Conservation (phyloP, 2,113 vertebrate genomes). For the Willisornis vidua region DNA sequence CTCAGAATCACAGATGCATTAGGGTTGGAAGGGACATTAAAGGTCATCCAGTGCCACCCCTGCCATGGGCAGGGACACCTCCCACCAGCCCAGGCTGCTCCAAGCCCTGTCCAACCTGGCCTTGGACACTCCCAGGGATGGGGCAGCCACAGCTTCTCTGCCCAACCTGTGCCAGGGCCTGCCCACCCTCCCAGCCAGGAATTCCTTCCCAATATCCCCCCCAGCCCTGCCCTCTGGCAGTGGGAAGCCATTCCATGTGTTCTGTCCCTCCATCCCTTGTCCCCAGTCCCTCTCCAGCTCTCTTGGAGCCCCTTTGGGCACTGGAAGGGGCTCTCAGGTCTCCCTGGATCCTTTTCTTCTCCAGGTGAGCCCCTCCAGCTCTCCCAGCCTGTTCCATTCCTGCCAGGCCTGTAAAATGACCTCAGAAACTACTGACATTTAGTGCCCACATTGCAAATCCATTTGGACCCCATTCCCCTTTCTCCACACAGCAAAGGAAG, state of each 20-base stretch:
- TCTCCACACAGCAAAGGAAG: background rate
- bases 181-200: background rate
- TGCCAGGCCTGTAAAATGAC: background rate
- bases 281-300: background rate
- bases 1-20: background rate
- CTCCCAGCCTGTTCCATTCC: background rate
- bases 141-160: background rate
- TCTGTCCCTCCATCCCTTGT: background rate
- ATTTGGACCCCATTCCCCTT: background rate
- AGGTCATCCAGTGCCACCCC: accelerated
- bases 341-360: background rate
- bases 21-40: background rate
- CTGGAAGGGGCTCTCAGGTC: background rate
- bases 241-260: no score
- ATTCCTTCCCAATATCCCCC: accelerated
- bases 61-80: background rate
- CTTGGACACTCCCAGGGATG: background rate
- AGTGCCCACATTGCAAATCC: background rate
- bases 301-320: background rate
- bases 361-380: background rate
- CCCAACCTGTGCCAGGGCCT: background rate
- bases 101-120: background rate
- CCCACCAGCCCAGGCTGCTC: background rate
- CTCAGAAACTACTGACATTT: background rate
- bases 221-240: background rate